phyloP scores from a whole-genome alignment of 1,140 invertebrate species.

The Ooceraea biroi region DNA sequence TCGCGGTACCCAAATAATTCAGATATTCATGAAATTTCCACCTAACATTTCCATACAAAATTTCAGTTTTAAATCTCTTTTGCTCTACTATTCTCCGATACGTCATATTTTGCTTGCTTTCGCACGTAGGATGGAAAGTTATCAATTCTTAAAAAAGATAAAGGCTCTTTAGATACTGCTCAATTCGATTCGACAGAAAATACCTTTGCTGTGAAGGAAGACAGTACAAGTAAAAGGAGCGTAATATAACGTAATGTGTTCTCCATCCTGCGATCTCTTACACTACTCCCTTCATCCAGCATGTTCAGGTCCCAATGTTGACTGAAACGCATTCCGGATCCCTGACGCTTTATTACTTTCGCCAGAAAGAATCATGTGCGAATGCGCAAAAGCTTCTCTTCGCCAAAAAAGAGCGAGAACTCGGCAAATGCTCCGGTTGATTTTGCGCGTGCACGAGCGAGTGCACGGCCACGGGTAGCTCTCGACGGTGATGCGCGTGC shows the following conservation, averaged over 20 bases:
- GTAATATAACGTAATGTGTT: neutral
- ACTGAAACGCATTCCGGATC: conserved; percentile 15
- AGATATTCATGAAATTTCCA: conserved; percentile 23
- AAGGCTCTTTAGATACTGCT: conserved; percentile 9
- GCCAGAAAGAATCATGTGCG: conserved; percentile 8
- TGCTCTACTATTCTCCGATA: no score
- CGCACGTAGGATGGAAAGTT: no score
- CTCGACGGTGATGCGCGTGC: conserved; percentile 72
- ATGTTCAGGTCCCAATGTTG: conserved; percentile 51
- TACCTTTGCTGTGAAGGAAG: neutral
- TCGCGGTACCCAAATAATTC: neutral
- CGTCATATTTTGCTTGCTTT: neutral
- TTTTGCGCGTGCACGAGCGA: conserved; percentile 42
- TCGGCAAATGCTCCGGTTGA: neutral
- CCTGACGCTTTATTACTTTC: conserved; percentile 43
- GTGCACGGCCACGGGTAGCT: conserved; percentile 46
- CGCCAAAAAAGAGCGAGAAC: conserved; percentile 4
- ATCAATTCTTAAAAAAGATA: no score
- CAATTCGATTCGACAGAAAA: neutral
- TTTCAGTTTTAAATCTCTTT: conserved; percentile 19
- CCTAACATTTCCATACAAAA: neutral
- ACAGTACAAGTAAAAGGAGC: neutral
- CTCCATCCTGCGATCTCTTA: neutral
- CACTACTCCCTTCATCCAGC: conserved; percentile 14
- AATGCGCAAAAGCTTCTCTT: conserved; percentile 14